Evolutionary conservation across 2,797 vertebrate species (phyloP).

Genomic region (Gallinago stenura): DNA sequence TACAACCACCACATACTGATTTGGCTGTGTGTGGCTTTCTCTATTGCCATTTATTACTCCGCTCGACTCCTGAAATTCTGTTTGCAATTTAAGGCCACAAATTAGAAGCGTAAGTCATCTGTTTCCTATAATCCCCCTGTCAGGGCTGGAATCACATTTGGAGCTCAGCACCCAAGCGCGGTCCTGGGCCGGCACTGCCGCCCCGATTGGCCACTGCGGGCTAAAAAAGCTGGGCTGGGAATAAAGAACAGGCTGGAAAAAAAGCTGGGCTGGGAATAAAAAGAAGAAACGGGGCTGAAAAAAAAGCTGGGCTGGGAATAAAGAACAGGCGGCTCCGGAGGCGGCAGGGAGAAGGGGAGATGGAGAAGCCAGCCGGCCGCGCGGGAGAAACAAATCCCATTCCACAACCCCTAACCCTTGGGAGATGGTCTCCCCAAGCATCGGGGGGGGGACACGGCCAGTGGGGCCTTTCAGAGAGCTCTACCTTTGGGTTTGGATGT

Average conservation of each 20-base stretch:
- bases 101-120: conserved; percentile 99
- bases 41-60: conserved; percentile 91
- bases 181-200: conserved; percentile 78
- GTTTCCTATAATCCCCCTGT: conserved; percentile 98
- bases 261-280: too few relatives aligned
- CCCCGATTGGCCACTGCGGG: conserved; percentile 79
- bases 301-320: conserved; percentile 69
- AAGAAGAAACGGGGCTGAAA: not conserved
- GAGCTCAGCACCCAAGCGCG: conserved; percentile 82
- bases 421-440: not conserved
- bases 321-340: conserved; percentile 70
- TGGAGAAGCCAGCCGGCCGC: conserved; percentile 14
- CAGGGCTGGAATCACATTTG: conserved; percentile 91
- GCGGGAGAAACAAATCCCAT: not conserved
- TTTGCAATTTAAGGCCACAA: conserved; percentile 99
- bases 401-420: not conserved
- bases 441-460: not conserved
- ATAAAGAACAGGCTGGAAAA: conserved; percentile 68
- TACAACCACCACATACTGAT: conserved; percentile 87
- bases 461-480: fast-evolving
- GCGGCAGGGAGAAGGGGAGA: not conserved
- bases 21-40: conserved; percentile 89
- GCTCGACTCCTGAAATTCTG: conserved; percentile 96
- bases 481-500: not conserved
- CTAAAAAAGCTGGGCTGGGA: conserved; percentile 68